Percentiles rank a stretch among this genome's conserved stretches.
These are phyloP conservation scores for Eurosta solidaginis DNA, from an alignment of 1,140 invertebrate genomes.

Conservation along the genomic window DNA sequence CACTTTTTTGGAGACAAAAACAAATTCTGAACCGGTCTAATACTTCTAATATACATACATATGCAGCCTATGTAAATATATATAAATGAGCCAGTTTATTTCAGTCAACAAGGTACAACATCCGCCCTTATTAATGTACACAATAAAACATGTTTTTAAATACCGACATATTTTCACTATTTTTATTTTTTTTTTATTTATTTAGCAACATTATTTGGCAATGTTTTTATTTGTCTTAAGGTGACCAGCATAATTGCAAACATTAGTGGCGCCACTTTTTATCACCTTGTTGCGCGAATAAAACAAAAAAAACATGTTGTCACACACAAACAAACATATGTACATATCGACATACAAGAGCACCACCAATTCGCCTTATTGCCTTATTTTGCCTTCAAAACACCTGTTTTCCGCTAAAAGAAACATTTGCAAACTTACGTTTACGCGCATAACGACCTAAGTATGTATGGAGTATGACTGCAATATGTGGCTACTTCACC, in stretches of 20 bases:
- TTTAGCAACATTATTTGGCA: background rate
- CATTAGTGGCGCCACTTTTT: background rate
- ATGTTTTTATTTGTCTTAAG: background rate
- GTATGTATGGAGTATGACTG: background rate
- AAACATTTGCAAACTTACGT: background rate
- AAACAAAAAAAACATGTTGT: too few species aligned
- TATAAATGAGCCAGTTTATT: background rate
- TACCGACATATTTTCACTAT: too few species aligned
- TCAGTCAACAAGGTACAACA: background rate
- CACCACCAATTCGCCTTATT: background rate
- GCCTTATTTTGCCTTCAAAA: background rate
- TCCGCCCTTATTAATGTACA: conserved; percentile 9
- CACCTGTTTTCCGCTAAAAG: background rate
- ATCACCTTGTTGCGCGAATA: background rate
- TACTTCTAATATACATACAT: background rate
- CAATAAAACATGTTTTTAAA: background rate
- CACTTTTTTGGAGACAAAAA: too few species aligned
- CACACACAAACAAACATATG: background rate
- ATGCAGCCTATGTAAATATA: background rate
- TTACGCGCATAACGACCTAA: background rate
- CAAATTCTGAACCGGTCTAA: too few species aligned
- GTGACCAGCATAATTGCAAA: background rate
- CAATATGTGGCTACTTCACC: background rate
- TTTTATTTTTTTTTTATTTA: background rate
- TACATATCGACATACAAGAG: background rate